Evolutionary conservation across 1,140 invertebrate species (phyloP).

Genomic region (Camponotus floridanus): DNA sequence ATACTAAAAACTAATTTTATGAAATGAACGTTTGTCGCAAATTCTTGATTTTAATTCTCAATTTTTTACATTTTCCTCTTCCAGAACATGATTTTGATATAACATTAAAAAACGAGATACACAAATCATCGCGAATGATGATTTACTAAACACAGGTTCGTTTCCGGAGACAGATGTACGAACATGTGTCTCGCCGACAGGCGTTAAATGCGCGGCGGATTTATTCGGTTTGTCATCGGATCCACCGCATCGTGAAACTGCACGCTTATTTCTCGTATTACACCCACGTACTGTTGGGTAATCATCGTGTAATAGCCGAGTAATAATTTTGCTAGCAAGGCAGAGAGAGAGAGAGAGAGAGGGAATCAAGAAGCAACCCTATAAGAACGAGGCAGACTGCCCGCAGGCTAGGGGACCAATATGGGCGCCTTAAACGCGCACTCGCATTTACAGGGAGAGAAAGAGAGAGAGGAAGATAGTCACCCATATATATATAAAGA

Average conservation of each 20-base stretch:
- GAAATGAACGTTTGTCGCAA: too few species aligned
- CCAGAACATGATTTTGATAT: neutral
- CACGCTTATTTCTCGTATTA: constrained; percentile 84
- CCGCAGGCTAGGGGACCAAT: constrained; percentile 80
- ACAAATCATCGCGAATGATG: neutral
- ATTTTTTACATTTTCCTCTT: neutral
- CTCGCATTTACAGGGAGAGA: constrained; percentile 10
- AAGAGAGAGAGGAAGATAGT: neutral
- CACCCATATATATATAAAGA: constrained; percentile 20
- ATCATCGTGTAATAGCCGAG: constrained; percentile 84
- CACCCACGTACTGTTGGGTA: constrained; percentile 83
- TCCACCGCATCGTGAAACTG: constrained; percentile 77
- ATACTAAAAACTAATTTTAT: neutral
- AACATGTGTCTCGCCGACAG: constrained; percentile 79
- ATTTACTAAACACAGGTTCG: constrained; percentile 63
- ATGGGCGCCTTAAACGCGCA: constrained; percentile 80
- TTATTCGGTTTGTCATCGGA: constrained; percentile 83
- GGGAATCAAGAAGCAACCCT: constrained; percentile 24
- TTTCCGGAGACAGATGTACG: constrained; percentile 78
- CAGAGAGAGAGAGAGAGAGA: constrained; percentile 33
- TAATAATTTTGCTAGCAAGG: constrained; percentile 79
- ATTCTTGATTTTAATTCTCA: neutral
- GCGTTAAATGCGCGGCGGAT: constrained; percentile 79
- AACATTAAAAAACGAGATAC: neutral
- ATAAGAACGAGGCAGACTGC: constrained; percentile 73